Conservation (phyloP, 1,140 invertebrate genomes). For the Eueides isabella region DNA sequence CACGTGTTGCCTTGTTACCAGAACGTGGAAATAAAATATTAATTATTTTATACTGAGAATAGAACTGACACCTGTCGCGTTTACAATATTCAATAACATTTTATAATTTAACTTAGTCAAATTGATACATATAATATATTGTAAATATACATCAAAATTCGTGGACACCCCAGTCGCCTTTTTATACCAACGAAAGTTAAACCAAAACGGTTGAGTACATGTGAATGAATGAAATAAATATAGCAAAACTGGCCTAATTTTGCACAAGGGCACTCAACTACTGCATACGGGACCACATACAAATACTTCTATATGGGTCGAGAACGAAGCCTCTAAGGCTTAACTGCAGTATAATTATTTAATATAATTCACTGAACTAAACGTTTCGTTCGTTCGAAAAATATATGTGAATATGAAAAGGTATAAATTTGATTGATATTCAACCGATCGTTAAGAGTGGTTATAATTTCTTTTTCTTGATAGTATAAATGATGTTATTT, state of each 20-base stretch:
- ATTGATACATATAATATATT: too few species aligned
- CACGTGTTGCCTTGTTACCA: too few species aligned
- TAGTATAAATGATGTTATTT: neutral
- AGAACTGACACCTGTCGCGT: too few species aligned
- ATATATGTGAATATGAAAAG: neutral
- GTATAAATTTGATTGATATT: slow-evolving; percentile 1
- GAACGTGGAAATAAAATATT: too few species aligned
- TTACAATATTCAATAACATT: too few species aligned
- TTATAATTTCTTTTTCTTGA: neutral
- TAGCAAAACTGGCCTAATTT: slow-evolving; percentile 14
- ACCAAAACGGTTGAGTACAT: slow-evolving; percentile 14
- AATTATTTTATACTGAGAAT: too few species aligned
- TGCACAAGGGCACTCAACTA: slow-evolving; percentile 2
- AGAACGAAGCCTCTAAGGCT: slow-evolving; percentile 11
- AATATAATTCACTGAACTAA: slow-evolving; percentile 8
- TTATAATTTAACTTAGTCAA: too few species aligned
- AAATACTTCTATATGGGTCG: slow-evolving; percentile 10
- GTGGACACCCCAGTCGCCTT: neutral
- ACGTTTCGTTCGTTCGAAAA: neutral
- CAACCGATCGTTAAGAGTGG: neutral
- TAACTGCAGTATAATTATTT: slow-evolving; percentile 12
- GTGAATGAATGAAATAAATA: slow-evolving; percentile 12
- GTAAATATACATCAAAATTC: too few species aligned
- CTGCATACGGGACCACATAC: slow-evolving; percentile 7
- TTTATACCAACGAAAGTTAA: slow-evolving; percentile 7